phyloP scores from a whole-genome alignment of 2,888 invertebrate genomes.

The Romanomermis culicivorax region DNA sequence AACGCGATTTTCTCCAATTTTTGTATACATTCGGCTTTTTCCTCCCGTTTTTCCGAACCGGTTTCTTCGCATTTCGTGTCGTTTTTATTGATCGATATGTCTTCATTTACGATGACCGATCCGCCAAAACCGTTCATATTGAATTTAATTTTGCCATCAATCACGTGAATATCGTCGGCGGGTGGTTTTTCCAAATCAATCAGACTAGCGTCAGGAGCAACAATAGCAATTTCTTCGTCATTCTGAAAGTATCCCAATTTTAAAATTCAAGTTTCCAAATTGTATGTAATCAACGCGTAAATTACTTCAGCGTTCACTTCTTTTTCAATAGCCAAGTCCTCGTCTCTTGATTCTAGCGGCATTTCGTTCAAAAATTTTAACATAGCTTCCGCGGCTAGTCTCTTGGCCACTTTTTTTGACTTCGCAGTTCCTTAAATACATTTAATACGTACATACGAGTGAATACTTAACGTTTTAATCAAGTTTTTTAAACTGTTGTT shows the following conservation, averaged over 20 bases:
- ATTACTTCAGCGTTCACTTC: conserved; percentile 33
- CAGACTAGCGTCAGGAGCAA: not conserved
- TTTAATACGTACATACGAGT: not conserved
- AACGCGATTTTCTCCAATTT: too few relatives aligned
- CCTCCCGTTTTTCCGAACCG: too few relatives aligned
- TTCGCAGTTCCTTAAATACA: conserved; percentile 42
- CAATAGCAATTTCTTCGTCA: not conserved
- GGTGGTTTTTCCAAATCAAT: not conserved
- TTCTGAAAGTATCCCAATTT: not conserved
- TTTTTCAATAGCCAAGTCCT: conserved; percentile 48
- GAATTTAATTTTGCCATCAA: not conserved
- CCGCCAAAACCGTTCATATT: not conserved
- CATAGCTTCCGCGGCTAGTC: conserved; percentile 87
- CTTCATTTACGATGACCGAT: too few relatives aligned
- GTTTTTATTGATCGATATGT: too few relatives aligned
- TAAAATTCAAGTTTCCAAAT: not conserved
- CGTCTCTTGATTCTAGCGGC: conserved; percentile 39
- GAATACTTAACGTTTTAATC: not conserved
- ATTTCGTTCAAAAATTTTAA: conserved; percentile 49
- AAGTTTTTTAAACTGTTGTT: too few relatives aligned
- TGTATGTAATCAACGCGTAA: not conserved
- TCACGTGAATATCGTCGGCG: not conserved
- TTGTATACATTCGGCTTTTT: too few relatives aligned
- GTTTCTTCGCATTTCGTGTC: too few relatives aligned
- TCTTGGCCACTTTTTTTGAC: conserved; percentile 84